Conservation (phyloP, 37 sponge, comb jelly and placozoan species). For the Oscarella lobularis region DNA sequence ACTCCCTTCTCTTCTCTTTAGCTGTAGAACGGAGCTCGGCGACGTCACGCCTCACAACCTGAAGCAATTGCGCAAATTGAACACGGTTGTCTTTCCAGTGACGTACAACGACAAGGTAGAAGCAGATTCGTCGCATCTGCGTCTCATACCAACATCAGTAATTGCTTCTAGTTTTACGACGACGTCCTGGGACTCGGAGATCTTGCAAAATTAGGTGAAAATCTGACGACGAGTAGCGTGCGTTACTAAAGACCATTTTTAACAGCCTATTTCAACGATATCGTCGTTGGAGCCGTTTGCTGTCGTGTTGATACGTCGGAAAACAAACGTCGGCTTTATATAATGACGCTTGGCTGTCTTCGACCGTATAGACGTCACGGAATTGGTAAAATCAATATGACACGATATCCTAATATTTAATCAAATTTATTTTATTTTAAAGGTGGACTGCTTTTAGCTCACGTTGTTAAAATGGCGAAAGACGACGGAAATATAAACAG, state of each 20-base stretch:
- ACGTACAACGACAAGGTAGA: slow-evolving; percentile 85
- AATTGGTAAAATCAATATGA: slow-evolving; percentile 37
- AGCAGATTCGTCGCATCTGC: neutral
- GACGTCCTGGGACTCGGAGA: slow-evolving; percentile 83
- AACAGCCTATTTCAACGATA: slow-evolving; percentile 89
- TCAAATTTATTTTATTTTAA: neutral
- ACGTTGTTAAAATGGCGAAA: slow-evolving; percentile 54
- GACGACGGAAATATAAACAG: slow-evolving; percentile 50
- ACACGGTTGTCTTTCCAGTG: slow-evolving; percentile 86
- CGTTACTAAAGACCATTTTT: too few species aligned
- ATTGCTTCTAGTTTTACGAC: slow-evolving; percentile 53
- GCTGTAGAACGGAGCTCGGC: slow-evolving; percentile 48
- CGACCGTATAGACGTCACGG: slow-evolving; percentile 87
- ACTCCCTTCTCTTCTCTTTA: neutral
- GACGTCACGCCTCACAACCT: slow-evolving; percentile 92
- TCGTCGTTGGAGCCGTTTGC: slow-evolving; percentile 93
- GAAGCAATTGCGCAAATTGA: slow-evolving; percentile 75
- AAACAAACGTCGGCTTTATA: slow-evolving; percentile 59
- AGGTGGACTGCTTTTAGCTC: slow-evolving; percentile 60
- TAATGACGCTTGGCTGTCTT: slow-evolving; percentile 94
- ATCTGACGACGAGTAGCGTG: too few species aligned
- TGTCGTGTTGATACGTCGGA: slow-evolving; percentile 74
- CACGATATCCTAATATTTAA: neutral
- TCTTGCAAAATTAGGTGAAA: slow-evolving; percentile 77
- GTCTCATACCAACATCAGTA: neutral